Evolutionary conservation across 1,140 invertebrate species (phyloP).

Genomic region (Dinoponera quadriceps): DNA sequence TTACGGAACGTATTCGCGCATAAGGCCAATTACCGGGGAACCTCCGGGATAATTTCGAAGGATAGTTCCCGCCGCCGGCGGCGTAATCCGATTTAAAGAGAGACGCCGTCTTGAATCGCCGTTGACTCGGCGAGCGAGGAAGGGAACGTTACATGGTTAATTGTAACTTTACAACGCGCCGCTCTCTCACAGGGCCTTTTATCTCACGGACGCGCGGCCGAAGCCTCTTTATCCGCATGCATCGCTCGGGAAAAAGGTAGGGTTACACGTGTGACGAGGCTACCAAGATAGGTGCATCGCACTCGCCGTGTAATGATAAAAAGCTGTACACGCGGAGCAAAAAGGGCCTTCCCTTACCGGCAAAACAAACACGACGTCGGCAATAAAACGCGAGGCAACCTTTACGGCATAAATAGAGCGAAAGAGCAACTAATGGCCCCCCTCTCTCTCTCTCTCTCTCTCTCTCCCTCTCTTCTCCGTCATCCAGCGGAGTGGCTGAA

Average conservation of each 20-base stretch:
- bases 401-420: slow-evolving; percentile 53
- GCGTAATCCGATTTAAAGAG: slow-evolving; percentile 43
- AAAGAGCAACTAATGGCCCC: slow-evolving; percentile 39
- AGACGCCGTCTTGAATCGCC: slow-evolving; percentile 18
- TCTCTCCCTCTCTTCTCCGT: slow-evolving; percentile 4
- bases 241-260: slow-evolving; percentile 36
- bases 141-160: slow-evolving; percentile 2
- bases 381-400: slow-evolving; percentile 53
- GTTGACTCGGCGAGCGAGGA: slow-evolving; percentile 29
- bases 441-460: too few species aligned
- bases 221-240: slow-evolving; percentile 39
- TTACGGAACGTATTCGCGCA: too few species aligned
- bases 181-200: slow-evolving; percentile 23
- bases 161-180: slow-evolving; percentile 14
- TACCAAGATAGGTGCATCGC: slow-evolving; percentile 50
- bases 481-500: slow-evolving; percentile 10
- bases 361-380: slow-evolving; percentile 56
- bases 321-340: slow-evolving; percentile 37
- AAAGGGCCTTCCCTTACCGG: slow-evolving; percentile 52
- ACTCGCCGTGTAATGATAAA: slow-evolving; percentile 49
- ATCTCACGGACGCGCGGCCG: slow-evolving; percentile 36
- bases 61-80: not conserved
- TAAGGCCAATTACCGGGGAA: too few species aligned
- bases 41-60: too few species aligned
- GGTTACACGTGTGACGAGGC: slow-evolving; percentile 39